Evolutionary conservation across 2,888 invertebrate genomes (phyloP).

Genomic region (Cabera pusaria): DNA sequence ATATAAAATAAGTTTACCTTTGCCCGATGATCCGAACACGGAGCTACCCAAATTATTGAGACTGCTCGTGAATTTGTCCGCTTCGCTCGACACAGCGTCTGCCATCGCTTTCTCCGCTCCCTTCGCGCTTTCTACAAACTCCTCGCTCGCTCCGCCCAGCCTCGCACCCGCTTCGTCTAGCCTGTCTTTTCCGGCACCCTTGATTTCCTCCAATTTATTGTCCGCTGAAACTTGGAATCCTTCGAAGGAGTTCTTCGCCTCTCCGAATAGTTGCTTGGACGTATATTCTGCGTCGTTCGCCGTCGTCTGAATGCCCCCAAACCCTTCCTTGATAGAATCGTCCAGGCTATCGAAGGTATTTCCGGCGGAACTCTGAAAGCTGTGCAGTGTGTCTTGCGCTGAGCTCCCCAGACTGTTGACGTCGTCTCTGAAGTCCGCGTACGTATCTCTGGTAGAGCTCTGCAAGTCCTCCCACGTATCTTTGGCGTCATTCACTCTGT

Average conservation of each 20-base stretch:
- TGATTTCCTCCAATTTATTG: constrained; percentile 70
- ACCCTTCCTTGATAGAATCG: constrained; percentile 63
- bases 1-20: constrained; percentile 49
- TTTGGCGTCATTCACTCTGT: constrained; percentile 62
- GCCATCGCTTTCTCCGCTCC: constrained; percentile 47
- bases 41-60: constrained; percentile 75
- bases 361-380: constrained; percentile 77
- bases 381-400: constrained; percentile 71
- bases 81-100: constrained; percentile 56
- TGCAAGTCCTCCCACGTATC: constrained; percentile 72
- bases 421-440: constrained; percentile 67
- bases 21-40: constrained; percentile 74
- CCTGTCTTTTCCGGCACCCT: constrained; percentile 51
- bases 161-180: constrained; percentile 53
- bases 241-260: constrained; percentile 57
- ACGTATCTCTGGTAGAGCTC: constrained; percentile 72
- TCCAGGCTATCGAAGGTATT: constrained; percentile 76
- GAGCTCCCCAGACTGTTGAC: constrained; percentile 67
- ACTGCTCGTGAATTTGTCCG: constrained; percentile 70
- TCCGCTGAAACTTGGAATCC: constrained; percentile 75
- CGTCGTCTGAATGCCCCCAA: constrained; percentile 48
- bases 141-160: constrained; percentile 50
- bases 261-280: constrained; percentile 63
- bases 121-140: constrained; percentile 40
- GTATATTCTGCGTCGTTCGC: constrained; percentile 44